Evolutionary conservation across 2,888 invertebrate genomes (phyloP), one percentile per base, ranked within the genome.

Genomic region (Oxyteleia sp.): DNA sequence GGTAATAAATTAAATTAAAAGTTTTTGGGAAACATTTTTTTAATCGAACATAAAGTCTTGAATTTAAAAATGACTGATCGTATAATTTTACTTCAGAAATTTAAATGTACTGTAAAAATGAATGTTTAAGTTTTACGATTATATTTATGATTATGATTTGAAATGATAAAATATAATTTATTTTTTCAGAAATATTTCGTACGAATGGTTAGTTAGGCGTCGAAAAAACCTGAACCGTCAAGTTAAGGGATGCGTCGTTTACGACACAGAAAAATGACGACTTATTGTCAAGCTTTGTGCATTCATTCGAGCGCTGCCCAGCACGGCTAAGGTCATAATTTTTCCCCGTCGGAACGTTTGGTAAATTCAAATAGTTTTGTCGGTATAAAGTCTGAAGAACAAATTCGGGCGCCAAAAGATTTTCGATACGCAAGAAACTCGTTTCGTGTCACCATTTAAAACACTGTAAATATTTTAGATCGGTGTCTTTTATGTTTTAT

Each of bases 261-360:
- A 55, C 13, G 43, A 55, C 55, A n/a, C 13, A 16, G 57, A 69
- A 69, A 57, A 69, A 57, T 57, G 69, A 23, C 69, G 20, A 15
- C 57, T 69, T 57, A 69, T 69, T 69, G 69, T 57, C 13, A 10
- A 13, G 29, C 16, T 29, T 51, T 64, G 49, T 68, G n/a, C 20
- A 26, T 55, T 32, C 32, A 43, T 45, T 49, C 41, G 23, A 51
- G n/a, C 26, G 26, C n/a, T 35, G 23, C 2, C 49, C 38, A 55
- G 10, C 13, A 35, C 53, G 29, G 15, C 26, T 7, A 4, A 53
- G 41, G 68, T 68, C 68, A 68, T 68, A 68, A 68, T 68, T 68
- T 55, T 68, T 45, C 64, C 26, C 7, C 7, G 66, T 41, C 66
- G 53, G 51, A 53, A 53, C 53, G 47, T 66, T 66, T 66, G 41